These are phyloP conservation scores for Tryphoninae sp. DNA, from an alignment of 2,888 invertebrate genomes.

Conservation along the genomic window DNA sequence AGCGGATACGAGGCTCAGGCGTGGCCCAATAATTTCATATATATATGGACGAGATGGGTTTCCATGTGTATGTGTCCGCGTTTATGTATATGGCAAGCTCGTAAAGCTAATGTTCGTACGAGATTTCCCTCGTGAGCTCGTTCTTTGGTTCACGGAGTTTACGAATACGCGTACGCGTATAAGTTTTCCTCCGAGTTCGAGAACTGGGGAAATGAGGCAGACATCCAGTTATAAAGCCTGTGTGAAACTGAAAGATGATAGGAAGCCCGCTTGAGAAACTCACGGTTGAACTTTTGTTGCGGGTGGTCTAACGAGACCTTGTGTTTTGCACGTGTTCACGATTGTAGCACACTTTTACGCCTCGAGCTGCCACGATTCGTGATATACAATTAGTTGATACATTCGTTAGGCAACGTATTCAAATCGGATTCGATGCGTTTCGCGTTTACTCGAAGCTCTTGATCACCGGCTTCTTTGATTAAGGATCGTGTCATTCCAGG, in stretches of 20 bases:
- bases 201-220: background rate
- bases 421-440: background rate
- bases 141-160: conserved; percentile 14
- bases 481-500: background rate
- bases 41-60: background rate
- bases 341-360: background rate
- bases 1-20: background rate
- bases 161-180: conserved; percentile 11
- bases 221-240: background rate
- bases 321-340: conserved; percentile 68
- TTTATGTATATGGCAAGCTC: background rate
- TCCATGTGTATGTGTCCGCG: background rate
- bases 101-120: conserved; percentile 33
- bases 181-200: conserved; percentile 8
- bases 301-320: conserved; percentile 64
- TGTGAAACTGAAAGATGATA: background rate
- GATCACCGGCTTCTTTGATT: background rate
- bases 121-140: conserved; percentile 50
- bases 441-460: background rate
- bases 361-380: background rate
- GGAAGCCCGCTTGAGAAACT: conserved; percentile 11
- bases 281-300: conserved; percentile 29
- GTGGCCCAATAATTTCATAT: background rate
- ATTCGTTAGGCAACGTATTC: background rate
- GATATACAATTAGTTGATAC: background rate